Percentiles rank a stretch among this genome's conserved stretches.
Conservation (phyloP, 1,140 invertebrate genomes). For the Hestina assimilis region DNA sequence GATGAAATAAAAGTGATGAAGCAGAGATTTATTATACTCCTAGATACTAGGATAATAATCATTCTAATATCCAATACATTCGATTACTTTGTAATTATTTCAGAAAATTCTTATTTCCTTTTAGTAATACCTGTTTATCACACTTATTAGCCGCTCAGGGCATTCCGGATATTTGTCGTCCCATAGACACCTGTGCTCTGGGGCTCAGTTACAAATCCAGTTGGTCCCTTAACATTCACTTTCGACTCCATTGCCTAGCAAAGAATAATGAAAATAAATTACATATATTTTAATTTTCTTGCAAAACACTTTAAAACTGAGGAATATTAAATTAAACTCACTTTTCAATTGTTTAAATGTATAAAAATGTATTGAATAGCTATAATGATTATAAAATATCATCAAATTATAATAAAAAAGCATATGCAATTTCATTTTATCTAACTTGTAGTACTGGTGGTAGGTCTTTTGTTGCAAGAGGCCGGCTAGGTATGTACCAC, state of each 20-base stretch:
- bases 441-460: no score
- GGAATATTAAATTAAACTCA: background rate
- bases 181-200: slow-evolving; percentile 89
- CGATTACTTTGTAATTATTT: background rate
- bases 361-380: background rate
- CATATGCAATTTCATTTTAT: no score
- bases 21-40: no score
- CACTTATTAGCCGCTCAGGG: slow-evolving; percentile 84
- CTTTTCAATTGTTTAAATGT: background rate
- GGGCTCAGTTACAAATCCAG: slow-evolving; percentile 89
- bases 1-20: no score
- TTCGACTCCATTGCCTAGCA: slow-evolving; percentile 84
- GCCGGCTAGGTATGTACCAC: no score
- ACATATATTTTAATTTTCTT: no score
- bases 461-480: no score
- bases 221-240: slow-evolving; percentile 78
- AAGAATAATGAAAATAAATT: no score
- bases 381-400: background rate
- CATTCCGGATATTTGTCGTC: slow-evolving; percentile 90
- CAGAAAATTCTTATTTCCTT: background rate
- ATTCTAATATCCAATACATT: no score
- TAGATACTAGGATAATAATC: no score
- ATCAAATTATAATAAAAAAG: slow-evolving; percentile 10
- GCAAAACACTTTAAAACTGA: no score
- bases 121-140: slow-evolving; percentile 81